Evolutionary conservation across 2,888 invertebrate species (phyloP).

Genomic region (Hemaris fuciformis): DNA sequence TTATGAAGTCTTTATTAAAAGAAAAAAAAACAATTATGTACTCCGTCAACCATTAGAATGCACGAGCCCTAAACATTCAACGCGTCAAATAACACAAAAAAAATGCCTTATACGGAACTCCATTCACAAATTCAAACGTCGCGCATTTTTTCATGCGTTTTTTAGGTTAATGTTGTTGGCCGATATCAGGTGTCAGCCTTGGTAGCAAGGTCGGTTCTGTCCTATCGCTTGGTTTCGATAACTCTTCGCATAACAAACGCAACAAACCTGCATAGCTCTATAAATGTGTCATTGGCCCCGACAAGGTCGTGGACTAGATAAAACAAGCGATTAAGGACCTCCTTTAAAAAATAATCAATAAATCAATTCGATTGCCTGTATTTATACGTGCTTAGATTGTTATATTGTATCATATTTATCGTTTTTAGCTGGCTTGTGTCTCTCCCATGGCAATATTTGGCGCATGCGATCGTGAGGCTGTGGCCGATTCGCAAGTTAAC

Average conservation of each 20-base stretch:
- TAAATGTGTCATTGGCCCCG: constrained; percentile 5
- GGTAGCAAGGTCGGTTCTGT: constrained; percentile 36
- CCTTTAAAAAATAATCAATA: background rate
- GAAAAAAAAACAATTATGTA: too few relatives aligned
- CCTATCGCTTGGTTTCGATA: constrained; percentile 36
- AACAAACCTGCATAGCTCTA: constrained; percentile 19
- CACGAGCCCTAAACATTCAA: background rate
- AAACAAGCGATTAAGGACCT: background rate
- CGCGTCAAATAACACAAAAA: background rate
- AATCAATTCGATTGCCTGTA: background rate
- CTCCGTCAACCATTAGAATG: background rate
- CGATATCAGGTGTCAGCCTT: constrained; percentile 44
- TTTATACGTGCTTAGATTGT: too few relatives aligned
- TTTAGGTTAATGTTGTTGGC: constrained; percentile 46
- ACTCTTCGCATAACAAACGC: constrained; percentile 31
- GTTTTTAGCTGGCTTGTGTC: too few relatives aligned
- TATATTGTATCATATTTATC: too few relatives aligned
- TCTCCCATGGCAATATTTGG: too few relatives aligned
- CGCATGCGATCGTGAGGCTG: too few relatives aligned
- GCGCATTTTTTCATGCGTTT: constrained; percentile 24
- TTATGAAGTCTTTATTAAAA: too few relatives aligned
- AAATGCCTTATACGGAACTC: background rate
- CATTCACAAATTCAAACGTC: background rate
- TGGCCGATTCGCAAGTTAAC: too few relatives aligned
- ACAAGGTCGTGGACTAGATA: background rate